A percentile compares a stretch with the other conserved stretches of the same genome.
phyloP scores from a whole-genome alignment of 2,797 vertebrate species.

The Bradypodion ventrale region DNA sequence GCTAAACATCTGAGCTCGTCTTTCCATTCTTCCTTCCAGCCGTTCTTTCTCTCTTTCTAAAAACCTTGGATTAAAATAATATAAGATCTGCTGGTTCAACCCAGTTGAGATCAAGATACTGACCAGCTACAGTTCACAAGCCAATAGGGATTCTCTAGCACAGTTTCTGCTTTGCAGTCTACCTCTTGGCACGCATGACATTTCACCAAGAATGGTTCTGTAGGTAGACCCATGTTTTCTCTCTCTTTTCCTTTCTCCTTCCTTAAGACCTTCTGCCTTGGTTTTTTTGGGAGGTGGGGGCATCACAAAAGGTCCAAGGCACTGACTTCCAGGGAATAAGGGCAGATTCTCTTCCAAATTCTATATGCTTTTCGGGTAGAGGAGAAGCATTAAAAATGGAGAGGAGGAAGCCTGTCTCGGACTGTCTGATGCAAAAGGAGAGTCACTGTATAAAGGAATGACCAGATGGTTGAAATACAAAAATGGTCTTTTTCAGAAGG shows the following conservation, averaged over 20 bases:
- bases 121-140: neutral
- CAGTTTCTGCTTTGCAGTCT: neutral
- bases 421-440: too few relatives aligned
- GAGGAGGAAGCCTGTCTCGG: too few relatives aligned
- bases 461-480: slow-evolving; percentile 34
- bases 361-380: neutral
- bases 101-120: neutral
- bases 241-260: neutral
- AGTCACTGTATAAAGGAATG: neutral
- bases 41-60: neutral
- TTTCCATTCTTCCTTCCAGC: too few relatives aligned
- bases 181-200: neutral
- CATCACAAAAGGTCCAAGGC: neutral
- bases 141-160: neutral
- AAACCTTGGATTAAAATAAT: too few relatives aligned
- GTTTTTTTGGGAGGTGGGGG: too few relatives aligned
- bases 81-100: neutral
- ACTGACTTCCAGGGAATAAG: too few relatives aligned
- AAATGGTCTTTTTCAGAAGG: slow-evolving; percentile 5
- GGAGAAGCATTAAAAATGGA: neutral
- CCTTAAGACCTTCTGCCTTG: neutral
- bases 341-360: neutral
- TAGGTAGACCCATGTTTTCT: neutral
- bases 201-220: too few relatives aligned
- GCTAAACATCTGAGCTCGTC: neutral